phyloP scores from a whole-genome alignment of 2,113 vertebrate species.

The Pygoscelis adeliae region DNA sequence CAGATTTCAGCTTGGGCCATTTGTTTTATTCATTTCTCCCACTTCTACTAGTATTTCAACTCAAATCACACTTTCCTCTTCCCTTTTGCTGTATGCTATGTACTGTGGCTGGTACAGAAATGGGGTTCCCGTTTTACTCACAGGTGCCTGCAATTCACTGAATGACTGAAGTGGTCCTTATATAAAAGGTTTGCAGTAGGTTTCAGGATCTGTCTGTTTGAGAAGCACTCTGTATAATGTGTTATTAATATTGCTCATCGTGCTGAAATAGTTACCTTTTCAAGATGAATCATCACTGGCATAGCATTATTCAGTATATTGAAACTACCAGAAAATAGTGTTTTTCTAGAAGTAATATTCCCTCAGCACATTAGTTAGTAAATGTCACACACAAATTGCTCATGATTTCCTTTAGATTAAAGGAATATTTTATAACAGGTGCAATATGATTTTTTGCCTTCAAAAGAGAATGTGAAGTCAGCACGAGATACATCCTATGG shows the following conservation, averaged over 20 bases:
- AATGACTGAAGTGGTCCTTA: constrained; percentile 9
- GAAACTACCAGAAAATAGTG: constrained; percentile 59
- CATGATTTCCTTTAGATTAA: constrained; percentile 59
- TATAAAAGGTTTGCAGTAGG: neutral
- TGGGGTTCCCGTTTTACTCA: neutral
- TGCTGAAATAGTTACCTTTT: constrained; percentile 62
- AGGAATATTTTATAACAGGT: constrained; percentile 58
- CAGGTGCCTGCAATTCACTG: neutral
- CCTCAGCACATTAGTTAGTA: constrained; percentile 65
- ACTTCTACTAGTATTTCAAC: neutral
- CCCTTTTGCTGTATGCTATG: neutral
- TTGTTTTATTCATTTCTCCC: neutral
- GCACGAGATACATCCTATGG: neutral
- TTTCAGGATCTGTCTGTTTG: constrained; percentile 27
- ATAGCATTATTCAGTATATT: constrained; percentile 49
- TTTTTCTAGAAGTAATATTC: constrained; percentile 63
- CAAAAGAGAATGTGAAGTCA: constrained; percentile 48
- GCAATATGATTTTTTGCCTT: constrained; percentile 35
- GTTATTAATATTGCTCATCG: constrained; percentile 63
- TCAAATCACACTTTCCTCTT: neutral
- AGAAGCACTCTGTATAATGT: constrained; percentile 9
- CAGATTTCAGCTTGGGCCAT: neutral
- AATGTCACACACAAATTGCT: constrained; percentile 66
- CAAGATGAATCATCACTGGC: constrained; percentile 51
- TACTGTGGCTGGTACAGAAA: neutral